phyloP scores from a whole-genome alignment of 2,113 vertebrate species.

The Cepphus grylle region DNA sequence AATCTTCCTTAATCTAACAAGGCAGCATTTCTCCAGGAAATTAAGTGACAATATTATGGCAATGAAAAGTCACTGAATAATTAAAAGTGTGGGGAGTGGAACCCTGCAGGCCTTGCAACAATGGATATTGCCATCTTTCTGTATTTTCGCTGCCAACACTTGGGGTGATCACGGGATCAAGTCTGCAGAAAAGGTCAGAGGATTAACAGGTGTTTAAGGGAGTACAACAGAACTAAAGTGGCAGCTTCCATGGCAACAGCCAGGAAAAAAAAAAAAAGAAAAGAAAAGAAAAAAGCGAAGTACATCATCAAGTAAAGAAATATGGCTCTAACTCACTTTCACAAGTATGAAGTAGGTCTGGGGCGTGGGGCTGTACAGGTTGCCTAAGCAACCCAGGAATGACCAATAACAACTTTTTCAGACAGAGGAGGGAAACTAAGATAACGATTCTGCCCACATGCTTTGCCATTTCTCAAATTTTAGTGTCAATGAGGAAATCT shows the following conservation, averaged over 20 bases:
- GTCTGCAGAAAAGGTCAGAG: not conserved
- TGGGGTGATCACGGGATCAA: not conserved
- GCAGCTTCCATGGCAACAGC: slow-evolving; percentile 14
- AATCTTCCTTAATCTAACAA: slow-evolving; percentile 43
- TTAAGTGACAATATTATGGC: slow-evolving; percentile 44
- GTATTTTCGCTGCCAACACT: not conserved
- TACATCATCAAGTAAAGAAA: not conserved
- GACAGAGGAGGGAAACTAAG: not conserved
- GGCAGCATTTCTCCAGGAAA: slow-evolving; percentile 42
- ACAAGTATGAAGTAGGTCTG: not conserved
- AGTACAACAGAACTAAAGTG: not conserved
- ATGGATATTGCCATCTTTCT: not conserved
- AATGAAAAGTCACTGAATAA: slow-evolving; percentile 17
- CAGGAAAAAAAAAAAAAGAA: not conserved
- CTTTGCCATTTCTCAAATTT: not conserved
- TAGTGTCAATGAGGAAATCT: not conserved
- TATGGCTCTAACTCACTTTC: not conserved
- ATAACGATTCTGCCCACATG: not conserved
- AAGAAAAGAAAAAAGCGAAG: not conserved
- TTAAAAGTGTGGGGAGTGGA: not conserved
- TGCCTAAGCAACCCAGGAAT: not conserved
- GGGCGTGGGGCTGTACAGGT: not conserved
- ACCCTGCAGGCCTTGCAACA: not conserved
- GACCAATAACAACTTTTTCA: not conserved
- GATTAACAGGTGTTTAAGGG: slow-evolving; percentile 25